These are phyloP conservation scores for Ptychochromis oligacanthus DNA, from an alignment of 2,113 vertebrate genomes.

Conservation along the genomic window DNA sequence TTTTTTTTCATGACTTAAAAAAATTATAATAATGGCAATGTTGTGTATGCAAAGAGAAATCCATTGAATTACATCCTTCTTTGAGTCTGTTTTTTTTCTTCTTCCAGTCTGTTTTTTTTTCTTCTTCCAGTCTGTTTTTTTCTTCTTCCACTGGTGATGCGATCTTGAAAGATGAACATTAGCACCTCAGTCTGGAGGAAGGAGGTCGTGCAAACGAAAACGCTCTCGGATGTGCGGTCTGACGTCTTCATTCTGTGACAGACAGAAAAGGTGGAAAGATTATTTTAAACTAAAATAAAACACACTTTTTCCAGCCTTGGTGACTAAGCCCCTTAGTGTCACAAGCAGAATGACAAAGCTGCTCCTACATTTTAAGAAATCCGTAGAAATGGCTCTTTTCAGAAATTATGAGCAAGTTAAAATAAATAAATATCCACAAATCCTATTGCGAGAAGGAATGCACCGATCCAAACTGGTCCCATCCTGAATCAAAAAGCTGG, in stretches of 20 bases:
- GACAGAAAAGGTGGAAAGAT: not conserved
- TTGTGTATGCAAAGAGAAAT: slow-evolving; percentile 42
- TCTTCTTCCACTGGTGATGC: slow-evolving; percentile 8
- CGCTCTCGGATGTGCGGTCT: slow-evolving; percentile 94
- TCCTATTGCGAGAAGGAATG: too few species aligned
- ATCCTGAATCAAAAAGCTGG: too few species aligned
- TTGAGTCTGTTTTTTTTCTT: not conserved
- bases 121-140: too few species aligned
- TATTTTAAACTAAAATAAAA: not conserved
- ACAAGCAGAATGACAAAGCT: too few species aligned
- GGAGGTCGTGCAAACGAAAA: slow-evolving; percentile 97
- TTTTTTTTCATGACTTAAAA: slow-evolving; percentile 28
- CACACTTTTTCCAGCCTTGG: not conserved
- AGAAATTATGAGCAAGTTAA: too few species aligned
- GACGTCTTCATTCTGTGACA: slow-evolving; percentile 94
- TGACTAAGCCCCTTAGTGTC: too few species aligned
- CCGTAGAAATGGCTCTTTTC: too few species aligned
- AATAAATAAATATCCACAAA: too few species aligned
- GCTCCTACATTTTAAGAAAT: too few species aligned
- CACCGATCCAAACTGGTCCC: too few species aligned
- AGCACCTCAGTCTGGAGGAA: slow-evolving; percentile 92
- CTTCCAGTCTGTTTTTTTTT: not conserved
- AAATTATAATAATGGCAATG: slow-evolving; percentile 31
- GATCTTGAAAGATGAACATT: not conserved
- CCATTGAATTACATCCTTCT: slow-evolving; percentile 45